A percentile compares a stretch with the other conserved stretches of the same genome.
Conservation (phyloP, 2,797 vertebrate species). For the Enteromius radiatus region DNA sequence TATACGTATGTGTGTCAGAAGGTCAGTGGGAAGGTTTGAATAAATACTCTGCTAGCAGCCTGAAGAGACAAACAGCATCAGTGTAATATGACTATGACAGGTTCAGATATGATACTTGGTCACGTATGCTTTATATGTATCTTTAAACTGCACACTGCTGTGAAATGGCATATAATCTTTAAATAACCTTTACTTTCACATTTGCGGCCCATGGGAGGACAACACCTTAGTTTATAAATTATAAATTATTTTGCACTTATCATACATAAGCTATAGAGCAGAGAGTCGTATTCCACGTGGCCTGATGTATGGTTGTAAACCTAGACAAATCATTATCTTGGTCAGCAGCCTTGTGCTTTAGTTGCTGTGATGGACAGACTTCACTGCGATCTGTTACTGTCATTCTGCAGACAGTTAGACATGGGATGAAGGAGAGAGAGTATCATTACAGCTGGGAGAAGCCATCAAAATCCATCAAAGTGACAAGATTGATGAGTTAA, state of each 20-base stretch:
- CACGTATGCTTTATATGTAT: background rate
- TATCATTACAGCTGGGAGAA: background rate
- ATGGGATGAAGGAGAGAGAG: slow-evolving; percentile 1
- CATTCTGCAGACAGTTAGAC: slow-evolving; percentile 18
- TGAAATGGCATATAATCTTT: slow-evolving; percentile 4
- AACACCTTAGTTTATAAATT: background rate
- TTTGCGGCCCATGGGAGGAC: background rate
- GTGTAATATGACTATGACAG: slow-evolving; percentile 10
- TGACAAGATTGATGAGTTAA: slow-evolving; percentile 4
- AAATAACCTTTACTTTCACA: background rate
- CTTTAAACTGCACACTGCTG: background rate
- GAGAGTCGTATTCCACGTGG: background rate
- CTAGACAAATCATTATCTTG: slow-evolving; percentile 8
- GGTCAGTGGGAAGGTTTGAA: slow-evolving; percentile 14
- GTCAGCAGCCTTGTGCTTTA: slow-evolving; percentile 1
- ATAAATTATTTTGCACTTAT: background rate
- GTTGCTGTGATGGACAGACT: slow-evolving; percentile 7
- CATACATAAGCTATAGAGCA: background rate
- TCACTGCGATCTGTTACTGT: background rate
- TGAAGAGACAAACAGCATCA: background rate
- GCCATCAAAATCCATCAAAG: slow-evolving; percentile 3
- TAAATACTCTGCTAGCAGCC: slow-evolving; percentile 11
- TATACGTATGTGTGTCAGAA: slow-evolving; percentile 2
- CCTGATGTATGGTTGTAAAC: background rate
- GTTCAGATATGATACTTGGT: background rate